Conservation (phyloP, 2,797 vertebrate genomes). For the Rhinatrema bivittatum region DNA sequence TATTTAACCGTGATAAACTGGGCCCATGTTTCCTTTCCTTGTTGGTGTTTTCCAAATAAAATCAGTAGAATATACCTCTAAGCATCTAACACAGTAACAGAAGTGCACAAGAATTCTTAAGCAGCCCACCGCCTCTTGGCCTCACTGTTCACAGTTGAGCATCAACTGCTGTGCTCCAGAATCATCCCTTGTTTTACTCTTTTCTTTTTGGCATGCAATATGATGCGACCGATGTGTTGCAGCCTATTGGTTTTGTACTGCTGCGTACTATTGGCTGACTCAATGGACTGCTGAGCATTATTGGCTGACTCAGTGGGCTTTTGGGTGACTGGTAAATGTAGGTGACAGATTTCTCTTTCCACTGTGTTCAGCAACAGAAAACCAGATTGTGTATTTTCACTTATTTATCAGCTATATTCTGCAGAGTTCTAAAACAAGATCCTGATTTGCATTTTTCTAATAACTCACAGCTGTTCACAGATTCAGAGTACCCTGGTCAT, state of each 20-base stretch:
- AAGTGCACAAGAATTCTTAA: no score
- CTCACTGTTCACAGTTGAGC: background rate
- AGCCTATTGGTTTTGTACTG: conserved; percentile 11
- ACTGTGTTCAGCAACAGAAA: conserved; percentile 3
- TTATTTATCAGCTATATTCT: conserved; percentile 15
- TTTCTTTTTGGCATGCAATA: conserved; percentile 2
- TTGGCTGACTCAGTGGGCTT: conserved; percentile 1
- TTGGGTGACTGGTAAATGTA: background rate
- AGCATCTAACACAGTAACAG: no score
- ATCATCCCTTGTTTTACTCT: conserved; percentile 9
- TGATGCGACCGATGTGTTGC: conserved; percentile 1
- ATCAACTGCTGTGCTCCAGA: conserved; percentile 6
- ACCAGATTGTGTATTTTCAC: conserved; percentile 24
- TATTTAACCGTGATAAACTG: no score
- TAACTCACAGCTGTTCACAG: conserved; percentile 18
- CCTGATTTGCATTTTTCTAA: conserved; percentile 12
- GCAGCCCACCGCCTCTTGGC: background rate
- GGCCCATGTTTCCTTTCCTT: no score
- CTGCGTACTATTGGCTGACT: conserved; percentile 2
- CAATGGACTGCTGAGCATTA: background rate
- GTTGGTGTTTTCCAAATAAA: no score
- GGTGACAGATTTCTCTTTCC: background rate
- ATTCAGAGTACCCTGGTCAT: conserved; percentile 13
- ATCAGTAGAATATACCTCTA: no score
- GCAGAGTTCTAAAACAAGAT: conserved; percentile 15